Evolutionary conservation across 1,140 invertebrate genomes (phyloP).

Genomic region (Pinna nobilis): DNA sequence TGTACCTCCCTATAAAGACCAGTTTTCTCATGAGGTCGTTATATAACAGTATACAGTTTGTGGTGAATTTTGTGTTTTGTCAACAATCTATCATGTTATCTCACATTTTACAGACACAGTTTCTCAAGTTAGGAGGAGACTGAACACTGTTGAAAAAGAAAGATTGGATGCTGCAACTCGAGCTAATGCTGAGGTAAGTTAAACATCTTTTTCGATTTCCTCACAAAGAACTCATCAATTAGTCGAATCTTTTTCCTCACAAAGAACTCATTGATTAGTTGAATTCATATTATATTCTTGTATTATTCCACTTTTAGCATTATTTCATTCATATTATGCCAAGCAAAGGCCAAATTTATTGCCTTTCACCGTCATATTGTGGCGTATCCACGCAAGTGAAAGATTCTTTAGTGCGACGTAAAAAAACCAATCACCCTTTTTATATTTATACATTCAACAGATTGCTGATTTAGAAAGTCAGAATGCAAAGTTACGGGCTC

Average conservation of each 20-base stretch:
- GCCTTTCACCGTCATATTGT: too few relatives aligned
- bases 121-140: slow-evolving; percentile 52
- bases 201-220: too few relatives aligned
- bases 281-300: neutral
- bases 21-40: neutral
- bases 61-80: neutral
- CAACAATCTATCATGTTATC: neutral
- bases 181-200: slow-evolving; percentile 62
- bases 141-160: slow-evolving; percentile 63
- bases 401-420: too few relatives aligned
- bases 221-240: too few relatives aligned
- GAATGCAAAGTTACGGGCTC: slow-evolving; percentile 51
- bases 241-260: too few relatives aligned
- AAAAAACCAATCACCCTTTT: too few relatives aligned
- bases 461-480: slow-evolving; percentile 57
- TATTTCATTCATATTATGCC: too few relatives aligned
- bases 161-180: slow-evolving; percentile 55
- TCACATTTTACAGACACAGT: slow-evolving; percentile 52
- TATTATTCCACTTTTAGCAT: too few relatives aligned
- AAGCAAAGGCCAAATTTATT: too few relatives aligned
- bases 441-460: too few relatives aligned
- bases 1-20: neutral
- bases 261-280: too few relatives aligned
- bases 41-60: neutral
- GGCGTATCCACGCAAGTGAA: too few relatives aligned